Evolutionary conservation across 2,888 invertebrate species (phyloP), one percentile per base, ranked within the genome.

Genomic region (Drosophila nigricruria): DNA sequence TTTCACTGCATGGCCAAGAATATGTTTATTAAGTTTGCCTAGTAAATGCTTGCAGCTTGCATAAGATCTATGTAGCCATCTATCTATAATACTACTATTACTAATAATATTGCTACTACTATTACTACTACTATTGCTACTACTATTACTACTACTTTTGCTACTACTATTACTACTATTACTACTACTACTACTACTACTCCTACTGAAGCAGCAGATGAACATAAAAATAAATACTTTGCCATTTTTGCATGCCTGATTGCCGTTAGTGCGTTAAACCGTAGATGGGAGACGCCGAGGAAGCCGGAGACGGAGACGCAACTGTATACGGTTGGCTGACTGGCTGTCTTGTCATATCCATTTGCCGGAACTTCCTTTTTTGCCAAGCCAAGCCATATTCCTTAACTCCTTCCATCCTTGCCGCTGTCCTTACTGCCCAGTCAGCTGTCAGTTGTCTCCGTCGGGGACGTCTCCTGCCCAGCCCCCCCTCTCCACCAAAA

Each of bases 171-270:
- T 42, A n/a, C 30, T 54, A 34, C 45, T 42, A 27, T 34, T 54
- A 38, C 50, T 45, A 3, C 10, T 47, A 16, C 6, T 43, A n/a
- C 27, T 27, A 49, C 47, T 47, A 5, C 18, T 30, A 47, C 12
- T 14, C 6, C 20, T 49, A 49, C 12, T 4, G 23, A 49, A 50
- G 20, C 16, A 56, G 40, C 30, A n/a, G 42, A 57, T n/a, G 36
- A 27, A 53, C 23, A 61, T 67, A 47, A 23, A 50, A 43, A 70
- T 16, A 68, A 32, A 69, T 42, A 49, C 53, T 60, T 61, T 53
- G 58, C 42, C 25, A 49, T 63, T 66, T 63, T 72, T 76, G 78
- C 77, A 78, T 78, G 78, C 77, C 47, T 71, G 59, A 53, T 60
- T 79, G 77, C 47, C 61, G 45, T 71, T 75, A 71, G 75, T 64